Evolutionary conservation across 2,888 invertebrate species (phyloP), one percentile per base, ranked within the genome.

Genomic region (Epinotia ramella): DNA sequence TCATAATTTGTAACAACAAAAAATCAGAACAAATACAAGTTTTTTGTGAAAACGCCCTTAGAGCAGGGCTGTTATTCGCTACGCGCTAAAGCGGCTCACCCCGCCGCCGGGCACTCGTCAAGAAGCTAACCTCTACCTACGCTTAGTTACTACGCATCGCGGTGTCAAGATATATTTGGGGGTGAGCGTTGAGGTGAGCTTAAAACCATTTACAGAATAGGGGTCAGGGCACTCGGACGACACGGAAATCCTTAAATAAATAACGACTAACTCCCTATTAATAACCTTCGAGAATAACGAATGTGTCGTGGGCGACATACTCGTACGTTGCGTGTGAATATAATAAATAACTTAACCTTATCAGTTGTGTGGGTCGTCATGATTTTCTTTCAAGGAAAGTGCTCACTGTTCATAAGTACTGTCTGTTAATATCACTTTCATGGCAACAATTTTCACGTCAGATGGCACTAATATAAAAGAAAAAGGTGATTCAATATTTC

Each of bases 241-340:
- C 49, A 53, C n/a, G n/a, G n/a, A n/a, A 53, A 53, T n/a, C 53
- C 53, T 49, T 49, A 16, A 9, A 40, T 49, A 49, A 49, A 16
- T 49, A 49, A 49, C 4, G 49, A 53, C n/a, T 5, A 6, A 5
- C 53, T 7, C 13, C n/a, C 53, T 13, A 53, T 53, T n/a, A 53
- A 53, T 53, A 53, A n/a, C 12, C 46, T 12, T 56, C 40, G 20
- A 33, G 33, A 63, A 18, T 24, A 16, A 49, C 1, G 16, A 28
- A 62, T 6, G 7, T 16, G 62, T 9, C 1, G 28, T 28, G n/a
- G 33, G 44, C 12, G 20, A 40, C 18, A n/a, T 13, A n/a, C n/a
- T n/a, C n/a, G n/a, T n/a, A 64, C 11, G 24, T 49, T 24, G 49
- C 13, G 49, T 65, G 49, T 49, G 65, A 65, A 65, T 65, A 16